Percentiles rank a stretch among this genome's conserved stretches.
phyloP scores from a whole-genome alignment of 2,888 invertebrate species.

The Campaea margaritaria region DNA sequence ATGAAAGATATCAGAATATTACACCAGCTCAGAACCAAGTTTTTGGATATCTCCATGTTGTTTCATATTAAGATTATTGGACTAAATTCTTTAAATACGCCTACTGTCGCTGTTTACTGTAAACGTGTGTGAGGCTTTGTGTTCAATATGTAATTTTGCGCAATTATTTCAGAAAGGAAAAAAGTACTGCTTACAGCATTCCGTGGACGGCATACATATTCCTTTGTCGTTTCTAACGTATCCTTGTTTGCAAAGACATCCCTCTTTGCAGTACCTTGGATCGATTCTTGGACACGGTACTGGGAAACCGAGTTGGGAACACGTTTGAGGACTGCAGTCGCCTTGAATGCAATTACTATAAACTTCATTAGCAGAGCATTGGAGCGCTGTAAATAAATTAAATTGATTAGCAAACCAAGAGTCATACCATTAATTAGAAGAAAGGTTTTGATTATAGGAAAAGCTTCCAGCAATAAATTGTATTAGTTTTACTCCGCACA shows the following conservation, averaged over 20 bases:
- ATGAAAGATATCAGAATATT: too few species aligned
- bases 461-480: not conserved
- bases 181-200: constrained; percentile 28
- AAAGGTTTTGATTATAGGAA: not conserved
- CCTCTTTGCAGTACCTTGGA: constrained; percentile 39
- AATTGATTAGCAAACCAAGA: not conserved
- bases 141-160: too few species aligned
- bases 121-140: too few species aligned
- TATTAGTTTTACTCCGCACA: too few species aligned
- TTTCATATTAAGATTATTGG: too few species aligned
- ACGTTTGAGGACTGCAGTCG: constrained; percentile 43
- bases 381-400: constrained; percentile 30
- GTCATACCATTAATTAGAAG: not conserved
- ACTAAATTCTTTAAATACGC: too few species aligned
- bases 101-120: too few species aligned
- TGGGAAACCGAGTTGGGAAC: constrained; percentile 46
- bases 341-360: constrained; percentile 43
- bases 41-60: too few species aligned
- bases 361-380: constrained; percentile 44
- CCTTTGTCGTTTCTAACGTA: constrained; percentile 45
- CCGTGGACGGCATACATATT: constrained; percentile 43
- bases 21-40: too few species aligned
- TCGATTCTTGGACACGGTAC: constrained; percentile 40
- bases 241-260: constrained; percentile 43
- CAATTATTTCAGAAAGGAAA: too few species aligned